Evolutionary conservation across 2,797 vertebrate genomes (phyloP), one percentile per base, ranked within the genome.

Genomic region (Ctenochaetus hawaiiensis): DNA sequence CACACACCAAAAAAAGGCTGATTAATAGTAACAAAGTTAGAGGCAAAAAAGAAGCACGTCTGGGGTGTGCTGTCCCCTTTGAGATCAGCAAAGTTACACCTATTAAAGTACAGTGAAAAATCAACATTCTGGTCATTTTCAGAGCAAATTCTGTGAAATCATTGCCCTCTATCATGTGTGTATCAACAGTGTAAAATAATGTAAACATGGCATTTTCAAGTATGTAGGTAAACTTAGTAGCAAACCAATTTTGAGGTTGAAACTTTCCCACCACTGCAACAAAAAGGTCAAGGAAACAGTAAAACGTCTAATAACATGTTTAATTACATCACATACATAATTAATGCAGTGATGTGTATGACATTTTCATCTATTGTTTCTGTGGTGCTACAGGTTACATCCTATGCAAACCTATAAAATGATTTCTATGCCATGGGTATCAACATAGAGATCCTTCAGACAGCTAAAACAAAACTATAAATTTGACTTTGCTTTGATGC

Each of bases 371-470:
- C n/a, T 41, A 14, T 17, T 63, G 17, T 49, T 56, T 18, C 22
- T 34, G 18, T 47, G 9, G 20, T 0, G 17, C 47, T 13, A 16
- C 0, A 13, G 34, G 67, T 37, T 39, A 2, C 14, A 66, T 59
- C 22, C 1, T 23, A 18, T 9, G 1, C 48, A 60, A 11, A 60
- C 59, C 22, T 41, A 53, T 23, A 20, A 48, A 69, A 47, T 26
- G 26, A 26, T 14, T 56, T 34, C n/a, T 37, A 9, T 26, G 52
- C 26, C 52, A 41, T 48, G 62, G 45, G 56, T 39, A 65, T 71
- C 61, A 77, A 53, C 41, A 22, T 14, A 43, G 22, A 43, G 4
- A 58, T 20, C 13, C 1, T 5, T 30, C 34, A 67, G 11, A 62
- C 22, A 23, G 22, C 30, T 17, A 8, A 2, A 51, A 37, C 22